Evolutionary conservation across 2,113 vertebrate species (phyloP), one percentile per base, ranked within the genome.

Genomic region (Hemiprocne comata): DNA sequence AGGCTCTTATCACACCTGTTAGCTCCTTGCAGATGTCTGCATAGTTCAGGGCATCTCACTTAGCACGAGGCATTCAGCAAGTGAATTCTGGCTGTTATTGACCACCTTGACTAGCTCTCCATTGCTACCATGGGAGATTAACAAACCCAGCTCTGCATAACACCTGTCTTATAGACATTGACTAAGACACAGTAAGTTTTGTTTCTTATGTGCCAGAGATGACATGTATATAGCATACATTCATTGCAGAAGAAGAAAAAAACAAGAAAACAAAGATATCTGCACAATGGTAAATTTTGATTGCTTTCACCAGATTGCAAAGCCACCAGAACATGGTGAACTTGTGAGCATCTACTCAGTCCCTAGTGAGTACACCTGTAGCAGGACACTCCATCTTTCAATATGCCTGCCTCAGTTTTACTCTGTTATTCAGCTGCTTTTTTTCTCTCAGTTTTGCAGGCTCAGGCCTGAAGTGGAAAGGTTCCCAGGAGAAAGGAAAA

Each of bases 171-270:
- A 53, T 14, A 70, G n/a, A 82, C 50, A 44, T 8, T 36, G 77
- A 65, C 36, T 60, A 42, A 58, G 75, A 79, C 53, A 87, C 73
- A 74, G 64, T 17, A 26, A 89, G 77, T 64, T 82, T 29, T 3
- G 10, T n/a, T 82, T 89, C 61, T 67, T 78, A 79, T 17, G 40
- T 78, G 85, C 84, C 70, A 85, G 79, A 93, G 94, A 61, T 62
- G 55, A 90, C 87, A 91, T 67, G 82, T 81, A 57, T 57, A 36
- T 87, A 86, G 94, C 78, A 90, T n/a, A 84, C 69, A 93, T 95
- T 93, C 70, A 87, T 75, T 40, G 34, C 46, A 89, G 91, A 92
- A 94, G 76, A 38, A 36, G 57, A 28, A 92, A 90, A 95, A 69
- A 42, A 25, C 73, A 93, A 85, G 54, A 85, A 94, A 96, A 78